Evolutionary conservation across 2,888 invertebrate genomes (phyloP).

Genomic region (Diaperis boleti): DNA sequence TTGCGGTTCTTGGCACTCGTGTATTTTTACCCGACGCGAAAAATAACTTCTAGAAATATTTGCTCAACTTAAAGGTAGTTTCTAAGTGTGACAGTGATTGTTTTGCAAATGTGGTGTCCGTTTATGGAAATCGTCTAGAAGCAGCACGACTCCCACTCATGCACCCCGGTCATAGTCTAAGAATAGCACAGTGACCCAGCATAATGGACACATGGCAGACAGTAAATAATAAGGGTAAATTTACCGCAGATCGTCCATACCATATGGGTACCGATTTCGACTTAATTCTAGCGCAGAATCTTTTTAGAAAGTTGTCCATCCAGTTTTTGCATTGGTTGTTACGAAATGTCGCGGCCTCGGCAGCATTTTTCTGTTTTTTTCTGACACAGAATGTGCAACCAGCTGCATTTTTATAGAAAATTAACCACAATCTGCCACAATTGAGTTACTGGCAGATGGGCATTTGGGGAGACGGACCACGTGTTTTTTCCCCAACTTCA

Average conservation of each 20-base stretch:
- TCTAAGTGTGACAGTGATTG: slow-evolving; percentile 10
- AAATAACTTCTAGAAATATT: slow-evolving; percentile 31
- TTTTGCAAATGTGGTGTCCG: slow-evolving; percentile 43
- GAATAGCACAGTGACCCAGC: slow-evolving; percentile 58
- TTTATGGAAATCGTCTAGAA: slow-evolving; percentile 53
- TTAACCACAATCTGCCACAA: too few species aligned
- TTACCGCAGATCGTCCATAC: slow-evolving; percentile 10
- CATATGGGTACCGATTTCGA: slow-evolving; percentile 42
- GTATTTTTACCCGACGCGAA: slow-evolving; percentile 7
- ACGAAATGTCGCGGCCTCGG: slow-evolving; percentile 54
- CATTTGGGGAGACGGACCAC: too few species aligned
- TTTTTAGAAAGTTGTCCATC: slow-evolving; percentile 61
- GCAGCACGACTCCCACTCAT: slow-evolving; percentile 47
- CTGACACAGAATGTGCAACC: not conserved
- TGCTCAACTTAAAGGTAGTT: slow-evolving; percentile 38
- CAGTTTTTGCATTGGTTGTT: slow-evolving; percentile 56
- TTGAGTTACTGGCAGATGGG: too few species aligned
- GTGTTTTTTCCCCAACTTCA: slow-evolving; percentile 1
- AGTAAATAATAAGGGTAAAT: slow-evolving; percentile 57
- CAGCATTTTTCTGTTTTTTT: slow-evolving; percentile 7
- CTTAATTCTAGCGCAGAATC: slow-evolving; percentile 51
- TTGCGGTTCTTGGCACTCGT: slow-evolving; percentile 40
- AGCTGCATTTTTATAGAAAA: not conserved
- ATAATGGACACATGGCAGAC: slow-evolving; percentile 55
- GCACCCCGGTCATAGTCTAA: slow-evolving; percentile 59